Conservation (phyloP, 2,888 invertebrate genomes). For the Lomographa bimaculata region DNA sequence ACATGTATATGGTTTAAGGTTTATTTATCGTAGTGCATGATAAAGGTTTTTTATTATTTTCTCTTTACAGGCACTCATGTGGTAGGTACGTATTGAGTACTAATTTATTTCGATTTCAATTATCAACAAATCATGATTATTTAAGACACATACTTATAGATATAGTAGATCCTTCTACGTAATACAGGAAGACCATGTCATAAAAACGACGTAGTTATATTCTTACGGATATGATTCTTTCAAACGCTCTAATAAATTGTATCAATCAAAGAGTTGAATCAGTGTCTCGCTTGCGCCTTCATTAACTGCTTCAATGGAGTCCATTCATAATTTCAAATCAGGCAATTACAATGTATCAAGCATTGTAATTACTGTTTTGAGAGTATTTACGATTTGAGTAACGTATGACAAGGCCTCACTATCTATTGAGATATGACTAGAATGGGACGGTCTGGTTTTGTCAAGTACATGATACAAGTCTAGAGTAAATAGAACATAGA, state of each 20-base stretch:
- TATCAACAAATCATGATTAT: too few species aligned
- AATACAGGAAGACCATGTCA: too few species aligned
- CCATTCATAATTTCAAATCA: conserved; percentile 21
- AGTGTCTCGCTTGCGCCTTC: conserved; percentile 11
- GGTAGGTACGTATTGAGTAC: too few species aligned
- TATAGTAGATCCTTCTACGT: too few species aligned
- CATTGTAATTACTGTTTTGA: conserved; percentile 17
- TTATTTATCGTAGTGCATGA: too few species aligned
- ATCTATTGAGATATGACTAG: conserved; percentile 7
- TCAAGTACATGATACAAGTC: conserved; percentile 5
- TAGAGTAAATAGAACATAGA: neutral
- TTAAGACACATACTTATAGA: too few species aligned
- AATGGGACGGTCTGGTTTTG: conserved; percentile 5
- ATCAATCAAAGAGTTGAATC: conserved; percentile 21
- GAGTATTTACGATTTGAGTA: conserved; percentile 10
- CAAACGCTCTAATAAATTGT: conserved; percentile 18
- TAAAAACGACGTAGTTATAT: too few species aligned
- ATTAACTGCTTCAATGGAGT: conserved; percentile 17
- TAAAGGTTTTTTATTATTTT: too few species aligned
- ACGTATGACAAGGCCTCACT: conserved; percentile 9
- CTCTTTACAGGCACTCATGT: too few species aligned
- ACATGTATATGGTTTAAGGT: too few species aligned
- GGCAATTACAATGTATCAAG: conserved; percentile 15
- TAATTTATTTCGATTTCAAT: too few species aligned
- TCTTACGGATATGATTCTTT: conserved; percentile 15